These are phyloP conservation scores for Dipodomys stephensi DNA, from an alignment of 2,113 vertebrate species.

Conservation along the genomic window DNA sequence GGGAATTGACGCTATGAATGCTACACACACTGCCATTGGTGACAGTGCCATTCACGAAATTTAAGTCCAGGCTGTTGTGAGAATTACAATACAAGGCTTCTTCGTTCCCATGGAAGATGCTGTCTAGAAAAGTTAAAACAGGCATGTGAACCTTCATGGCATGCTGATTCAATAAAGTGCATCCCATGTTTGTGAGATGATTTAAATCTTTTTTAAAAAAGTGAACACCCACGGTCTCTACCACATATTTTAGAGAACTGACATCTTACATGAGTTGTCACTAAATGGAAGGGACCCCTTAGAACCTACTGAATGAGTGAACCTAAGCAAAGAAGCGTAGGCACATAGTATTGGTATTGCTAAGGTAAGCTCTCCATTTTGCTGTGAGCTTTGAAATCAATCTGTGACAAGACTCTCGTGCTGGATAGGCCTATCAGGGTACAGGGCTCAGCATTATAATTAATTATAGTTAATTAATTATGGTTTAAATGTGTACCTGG, in stretches of 20 bases:
- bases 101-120: slow-evolving; percentile 97
- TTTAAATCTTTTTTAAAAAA: not conserved
- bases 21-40: slow-evolving; percentile 97
- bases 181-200: not conserved
- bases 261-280: not conserved
- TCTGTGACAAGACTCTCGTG: not conserved
- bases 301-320: not conserved
- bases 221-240: not conserved
- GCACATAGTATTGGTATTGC: rapidly evolving
- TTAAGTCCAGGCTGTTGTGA: slow-evolving; percentile 95
- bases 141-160: not conserved
- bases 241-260: not conserved
- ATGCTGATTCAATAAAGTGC: not conserved
- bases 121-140: slow-evolving; percentile 88
- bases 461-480: not conserved
- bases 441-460: not conserved
- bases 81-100: slow-evolving; percentile 93
- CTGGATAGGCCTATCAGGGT: not conserved
- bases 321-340: not conserved
- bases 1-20: slow-evolving; percentile 95
- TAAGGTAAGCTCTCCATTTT: not conserved
- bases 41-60: slow-evolving; percentile 92
- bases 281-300: not conserved
- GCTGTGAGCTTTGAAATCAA: not conserved
- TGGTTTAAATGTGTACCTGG: not conserved